A percentile compares a stretch with the other conserved stretches of the same genome.
These are phyloP conservation scores for Macrosoma leucophasiata DNA, from an alignment of 2,888 invertebrate genomes.

Conservation along the genomic window DNA sequence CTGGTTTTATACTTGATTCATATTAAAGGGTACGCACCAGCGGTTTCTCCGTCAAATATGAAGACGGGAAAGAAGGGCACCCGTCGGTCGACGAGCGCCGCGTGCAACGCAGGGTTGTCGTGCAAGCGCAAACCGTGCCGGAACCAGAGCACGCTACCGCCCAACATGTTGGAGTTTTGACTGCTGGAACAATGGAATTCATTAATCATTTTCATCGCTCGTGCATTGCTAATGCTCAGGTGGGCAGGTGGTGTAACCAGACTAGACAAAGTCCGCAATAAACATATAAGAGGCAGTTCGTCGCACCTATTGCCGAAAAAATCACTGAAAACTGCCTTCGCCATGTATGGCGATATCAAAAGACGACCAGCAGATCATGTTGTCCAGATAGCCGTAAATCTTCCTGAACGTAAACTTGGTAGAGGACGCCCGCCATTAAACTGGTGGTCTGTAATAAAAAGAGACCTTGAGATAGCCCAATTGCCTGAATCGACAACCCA, in stretches of 20 bases:
- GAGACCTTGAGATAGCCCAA: too few relatives aligned
- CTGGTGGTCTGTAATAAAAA: too few relatives aligned
- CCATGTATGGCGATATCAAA: not conserved
- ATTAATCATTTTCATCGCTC: too few relatives aligned
- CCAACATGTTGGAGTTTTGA: conserved; percentile 39
- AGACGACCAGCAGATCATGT: not conserved
- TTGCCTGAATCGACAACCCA: too few relatives aligned
- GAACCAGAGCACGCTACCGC: conserved; percentile 80
- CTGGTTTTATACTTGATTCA: too few relatives aligned
- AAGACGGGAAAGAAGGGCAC: conserved; percentile 78
- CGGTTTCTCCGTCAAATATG: conserved; percentile 85
- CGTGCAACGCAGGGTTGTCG: conserved; percentile 80
- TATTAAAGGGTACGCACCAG: conserved; percentile 68
- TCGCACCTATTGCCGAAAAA: not conserved
- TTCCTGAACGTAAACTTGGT: too few relatives aligned
- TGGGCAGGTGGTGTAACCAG: too few relatives aligned
- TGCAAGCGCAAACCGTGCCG: conserved; percentile 82
- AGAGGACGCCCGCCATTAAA: too few relatives aligned
- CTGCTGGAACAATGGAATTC: conserved; percentile 2
- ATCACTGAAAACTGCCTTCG: not conserved
- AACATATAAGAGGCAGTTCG: not conserved
- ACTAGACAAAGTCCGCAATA: too few relatives aligned
- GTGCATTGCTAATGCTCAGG: too few relatives aligned
- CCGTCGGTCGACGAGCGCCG: conserved; percentile 59
- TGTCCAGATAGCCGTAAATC: too few relatives aligned